phyloP scores from a whole-genome alignment of 2,888 invertebrate genomes.

The Allacma fusca region DNA sequence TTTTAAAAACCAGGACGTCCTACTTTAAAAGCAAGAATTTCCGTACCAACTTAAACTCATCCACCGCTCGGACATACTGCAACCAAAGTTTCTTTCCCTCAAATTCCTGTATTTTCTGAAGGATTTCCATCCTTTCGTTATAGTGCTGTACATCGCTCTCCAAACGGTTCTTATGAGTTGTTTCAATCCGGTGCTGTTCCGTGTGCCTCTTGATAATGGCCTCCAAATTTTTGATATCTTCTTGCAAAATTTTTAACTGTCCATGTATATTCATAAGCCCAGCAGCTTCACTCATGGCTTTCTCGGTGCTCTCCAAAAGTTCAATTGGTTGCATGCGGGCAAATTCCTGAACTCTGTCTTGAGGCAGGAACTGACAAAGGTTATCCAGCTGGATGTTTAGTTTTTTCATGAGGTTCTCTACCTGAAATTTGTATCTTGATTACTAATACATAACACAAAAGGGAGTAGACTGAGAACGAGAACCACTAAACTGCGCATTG shows the following conservation, averaged over 20 bases:
- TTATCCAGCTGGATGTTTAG: conserved; percentile 72
- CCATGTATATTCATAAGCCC: conserved; percentile 47
- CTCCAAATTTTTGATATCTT: conserved; percentile 46
- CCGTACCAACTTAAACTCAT: conserved; percentile 48
- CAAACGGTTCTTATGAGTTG: conserved; percentile 64
- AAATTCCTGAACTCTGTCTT: conserved; percentile 95
- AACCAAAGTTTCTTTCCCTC: conserved; percentile 71
- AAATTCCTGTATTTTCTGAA: conserved; percentile 70
- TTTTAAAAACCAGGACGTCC: too few relatives aligned
- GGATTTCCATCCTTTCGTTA: conserved; percentile 73
- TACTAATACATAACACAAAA: too few relatives aligned
- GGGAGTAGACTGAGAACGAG: too few relatives aligned
- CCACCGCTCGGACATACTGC: conserved; percentile 46
- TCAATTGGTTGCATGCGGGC: conserved; percentile 86
- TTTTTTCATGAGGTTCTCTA: conserved; percentile 62
- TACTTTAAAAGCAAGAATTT: not conserved
- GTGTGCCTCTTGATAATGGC: conserved; percentile 42
- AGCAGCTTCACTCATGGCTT: conserved; percentile 73
- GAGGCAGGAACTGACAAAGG: conserved; percentile 93
- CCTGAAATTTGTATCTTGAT: conserved; percentile 56
- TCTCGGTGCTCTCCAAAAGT: conserved; percentile 82
- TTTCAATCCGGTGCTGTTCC: conserved; percentile 47
- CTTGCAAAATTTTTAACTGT: conserved; percentile 47
- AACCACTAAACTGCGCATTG: too few relatives aligned
- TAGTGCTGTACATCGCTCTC: conserved; percentile 75